Conservation (phyloP, 2,113 vertebrate genomes). For the Malaclemys terrapin region DNA sequence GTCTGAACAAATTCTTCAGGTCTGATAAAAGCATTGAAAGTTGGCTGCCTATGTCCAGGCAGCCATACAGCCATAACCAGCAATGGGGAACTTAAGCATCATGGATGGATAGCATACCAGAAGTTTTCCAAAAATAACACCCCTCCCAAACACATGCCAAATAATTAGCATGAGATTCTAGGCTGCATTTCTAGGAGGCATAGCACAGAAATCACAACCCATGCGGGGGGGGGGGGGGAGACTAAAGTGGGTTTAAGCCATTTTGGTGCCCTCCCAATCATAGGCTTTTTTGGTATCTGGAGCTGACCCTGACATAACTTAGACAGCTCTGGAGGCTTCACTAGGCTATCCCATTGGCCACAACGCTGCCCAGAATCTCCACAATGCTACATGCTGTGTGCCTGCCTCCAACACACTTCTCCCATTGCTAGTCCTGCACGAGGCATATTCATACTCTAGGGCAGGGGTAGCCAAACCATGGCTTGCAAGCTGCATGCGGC, state of each 20-base stretch:
- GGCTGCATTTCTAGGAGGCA: background rate
- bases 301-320: too few species aligned
- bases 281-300: too few species aligned
- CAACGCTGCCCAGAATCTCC: background rate
- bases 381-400: background rate
- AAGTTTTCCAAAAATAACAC: background rate
- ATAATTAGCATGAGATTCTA: background rate
- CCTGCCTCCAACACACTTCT: background rate
- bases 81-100: background rate
- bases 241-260: background rate
- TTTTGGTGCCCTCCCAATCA: background rate
- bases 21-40: background rate
- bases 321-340: too few species aligned
- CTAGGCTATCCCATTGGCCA: too few species aligned
- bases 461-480: too few species aligned
- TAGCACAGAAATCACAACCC: background rate
- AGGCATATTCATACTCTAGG: background rate
- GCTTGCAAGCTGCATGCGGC: too few species aligned
- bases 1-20: background rate
- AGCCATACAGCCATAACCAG: background rate
- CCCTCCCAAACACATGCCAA: background rate
- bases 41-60: background rate
- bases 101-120: background rate
- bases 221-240: accelerated
- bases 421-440: background rate